Conservation (phyloP, 2,113 vertebrate species). For the Phainopepla nitens region DNA sequence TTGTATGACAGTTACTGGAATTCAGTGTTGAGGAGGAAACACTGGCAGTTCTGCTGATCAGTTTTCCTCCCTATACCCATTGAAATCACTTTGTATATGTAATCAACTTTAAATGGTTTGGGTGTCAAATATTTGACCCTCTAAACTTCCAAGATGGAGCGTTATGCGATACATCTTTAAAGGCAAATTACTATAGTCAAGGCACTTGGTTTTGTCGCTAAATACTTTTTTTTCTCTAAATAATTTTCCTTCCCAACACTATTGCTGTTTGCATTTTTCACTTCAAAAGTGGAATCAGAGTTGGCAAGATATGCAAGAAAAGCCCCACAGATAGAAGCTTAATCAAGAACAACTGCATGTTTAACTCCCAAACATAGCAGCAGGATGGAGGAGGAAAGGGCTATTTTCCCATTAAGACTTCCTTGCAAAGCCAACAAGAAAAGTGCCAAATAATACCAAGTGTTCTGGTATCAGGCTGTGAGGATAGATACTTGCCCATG, state of each 20-base stretch:
- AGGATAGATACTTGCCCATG: background rate
- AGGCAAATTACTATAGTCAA: background rate
- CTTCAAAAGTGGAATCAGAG: background rate
- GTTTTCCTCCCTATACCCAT: background rate
- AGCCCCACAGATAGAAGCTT: background rate
- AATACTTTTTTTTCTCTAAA: no score
- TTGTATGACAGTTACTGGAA: background rate
- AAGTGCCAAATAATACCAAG: background rate
- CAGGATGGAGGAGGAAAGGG: background rate
- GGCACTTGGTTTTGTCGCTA: background rate
- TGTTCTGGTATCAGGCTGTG: background rate
- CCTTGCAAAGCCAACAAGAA: background rate
- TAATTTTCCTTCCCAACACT: background rate
- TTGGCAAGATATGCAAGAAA: background rate
- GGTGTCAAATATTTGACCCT: background rate
- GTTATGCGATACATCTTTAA: background rate
- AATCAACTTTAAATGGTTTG: background rate
- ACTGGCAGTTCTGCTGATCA: background rate
- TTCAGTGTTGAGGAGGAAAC: background rate
- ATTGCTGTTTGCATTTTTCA: background rate
- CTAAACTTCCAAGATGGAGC: background rate
- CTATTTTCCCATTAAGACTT: background rate
- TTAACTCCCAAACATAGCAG: background rate
- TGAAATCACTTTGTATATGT: background rate
- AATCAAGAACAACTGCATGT: background rate